Evolutionary conservation across 1,140 invertebrate genomes (phyloP), one percentile per base, ranked within the genome.

Genomic region (Kradibia gibbosae): DNA sequence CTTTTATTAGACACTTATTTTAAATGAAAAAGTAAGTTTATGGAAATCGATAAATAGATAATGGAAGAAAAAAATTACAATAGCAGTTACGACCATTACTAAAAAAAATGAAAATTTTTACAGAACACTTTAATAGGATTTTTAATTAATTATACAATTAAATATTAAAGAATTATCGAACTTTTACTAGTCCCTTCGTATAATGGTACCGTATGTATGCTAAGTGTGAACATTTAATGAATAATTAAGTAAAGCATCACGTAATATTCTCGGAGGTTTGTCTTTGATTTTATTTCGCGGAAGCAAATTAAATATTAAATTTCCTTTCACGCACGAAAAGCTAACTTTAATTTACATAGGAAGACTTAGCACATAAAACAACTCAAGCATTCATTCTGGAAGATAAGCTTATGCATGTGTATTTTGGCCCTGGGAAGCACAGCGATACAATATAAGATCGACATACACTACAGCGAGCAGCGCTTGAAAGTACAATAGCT

Each of bases 271-370:
- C 20, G 34, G n/a, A 39, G n/a, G 20, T n/a, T 67, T 39, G 1
- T n/a, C 34, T 39, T 22, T n/a, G 62, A 67, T 67, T 39, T 67
- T 67, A 67, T 67, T 13, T 39, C 1, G 0, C 17, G 4, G 36
- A 15, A 1, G 11, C 28, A 67, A 39, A 67, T 39, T n/a, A 67
- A 22, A 1, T 36, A 36, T 65, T 36, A 65, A 39, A 67, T 67
- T 67, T 22, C 17, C 34, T 8, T n/a, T 39, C 62, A n/a, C 62
- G 62, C n/a, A 57, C 31, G 34, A 4, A 0, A 39, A 22, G 17
- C 20, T 39, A 67, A 39, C 39, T 67, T 67, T 67, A 67, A 67
- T 67, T 67, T 39, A 3, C 34, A 67, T 67, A 67, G 3, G 39
- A 39, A 67, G 34, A 67, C 20, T 67, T 39, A 22, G 34, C 36